Evolutionary conservation across 2,797 vertebrate genomes (phyloP), one percentile per base, ranked within the genome.

Genomic region (Parambassis ranga): DNA sequence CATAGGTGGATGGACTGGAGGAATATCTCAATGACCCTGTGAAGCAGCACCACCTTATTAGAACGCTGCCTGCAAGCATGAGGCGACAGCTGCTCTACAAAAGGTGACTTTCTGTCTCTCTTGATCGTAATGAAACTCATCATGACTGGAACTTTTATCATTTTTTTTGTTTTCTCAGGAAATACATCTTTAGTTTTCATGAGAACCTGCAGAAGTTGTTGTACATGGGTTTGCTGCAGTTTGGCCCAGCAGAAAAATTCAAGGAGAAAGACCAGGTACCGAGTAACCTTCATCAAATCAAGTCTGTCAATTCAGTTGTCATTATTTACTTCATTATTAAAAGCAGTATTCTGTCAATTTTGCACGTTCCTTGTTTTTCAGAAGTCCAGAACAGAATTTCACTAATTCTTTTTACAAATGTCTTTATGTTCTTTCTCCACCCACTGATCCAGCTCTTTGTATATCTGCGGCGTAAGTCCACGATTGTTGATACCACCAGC

Each of bases 201-300:
- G 95, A 98, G 89, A 95, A 87, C 62, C 88, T 99, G 43, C 95
- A 98, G 73, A 92, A 92, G 28, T 69, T 99, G 24, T 93, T 90
- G 74, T 98, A 92, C 65, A 98, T 99, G 95, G 97, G 97, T n/a
- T 79, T 99, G 68, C 71, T 99, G 47, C 96, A 98, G 83, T 98
- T 98, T 38, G 95, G 94, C 3, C 94, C 95, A 9, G 79, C 87
- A 1, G 94, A 95, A 78, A 98, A 95, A 82, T 97, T 97, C 78
- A 95, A 95, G 87, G 97, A 99, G 16, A 98, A 96, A 90, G 96
- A 98, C 47, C 96, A 98, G 95, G 97, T 99, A 91, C 36, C 0
- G 3, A 38, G 8, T 1, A 13, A 41, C 5, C 5, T 6, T 19
- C 6, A 15, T 37, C 7, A n/a, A n/a, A 1, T 59, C 10, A 13